phyloP scores from a whole-genome alignment of 92 coral and sea anemone species.

The Siderastrea radians region DNA sequence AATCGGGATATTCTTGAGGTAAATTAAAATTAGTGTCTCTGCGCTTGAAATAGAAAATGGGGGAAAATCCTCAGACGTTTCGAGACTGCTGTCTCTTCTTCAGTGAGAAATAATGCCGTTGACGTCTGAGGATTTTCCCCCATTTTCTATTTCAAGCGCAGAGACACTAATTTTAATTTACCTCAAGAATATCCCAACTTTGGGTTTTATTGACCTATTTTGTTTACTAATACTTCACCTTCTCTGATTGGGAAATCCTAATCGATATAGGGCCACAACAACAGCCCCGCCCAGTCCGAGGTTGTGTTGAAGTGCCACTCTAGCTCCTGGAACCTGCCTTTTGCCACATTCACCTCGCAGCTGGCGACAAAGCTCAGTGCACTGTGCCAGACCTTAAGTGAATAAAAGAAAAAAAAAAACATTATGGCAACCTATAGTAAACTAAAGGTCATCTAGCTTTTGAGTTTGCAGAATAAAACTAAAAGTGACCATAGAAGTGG shows the following conservation, averaged over 20 bases:
- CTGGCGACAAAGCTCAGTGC: slow-evolving; percentile 96
- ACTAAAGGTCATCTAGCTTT: background rate
- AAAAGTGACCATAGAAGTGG: too few relatives aligned
- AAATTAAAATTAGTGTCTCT: too few relatives aligned
- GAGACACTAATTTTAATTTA: too few relatives aligned
- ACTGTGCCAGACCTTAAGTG: slow-evolving; percentile 90
- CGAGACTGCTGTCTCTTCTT: too few relatives aligned
- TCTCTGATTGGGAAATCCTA: slow-evolving; percentile 87
- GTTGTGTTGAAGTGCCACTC: slow-evolving; percentile 92
- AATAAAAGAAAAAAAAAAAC: background rate
- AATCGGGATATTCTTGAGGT: too few relatives aligned
- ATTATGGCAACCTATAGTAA: background rate
- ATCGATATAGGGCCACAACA: slow-evolving; percentile 88
- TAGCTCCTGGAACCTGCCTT: slow-evolving; percentile 96
- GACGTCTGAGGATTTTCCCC: too few relatives aligned
- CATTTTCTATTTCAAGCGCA: too few relatives aligned
- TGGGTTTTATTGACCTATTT: background rate
- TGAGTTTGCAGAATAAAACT: background rate
- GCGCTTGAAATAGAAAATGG: too few relatives aligned
- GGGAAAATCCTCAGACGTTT: too few relatives aligned
- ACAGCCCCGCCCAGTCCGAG: slow-evolving; percentile 99
- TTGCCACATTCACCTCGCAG: slow-evolving; percentile 97
- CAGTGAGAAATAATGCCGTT: too few relatives aligned
- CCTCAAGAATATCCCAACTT: too few relatives aligned
- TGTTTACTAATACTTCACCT: slow-evolving; percentile 47